Evolutionary conservation across 2,888 invertebrate species (phyloP), one percentile per base, ranked within the genome.

Genomic region (Exephanes ischioxanthus): DNA sequence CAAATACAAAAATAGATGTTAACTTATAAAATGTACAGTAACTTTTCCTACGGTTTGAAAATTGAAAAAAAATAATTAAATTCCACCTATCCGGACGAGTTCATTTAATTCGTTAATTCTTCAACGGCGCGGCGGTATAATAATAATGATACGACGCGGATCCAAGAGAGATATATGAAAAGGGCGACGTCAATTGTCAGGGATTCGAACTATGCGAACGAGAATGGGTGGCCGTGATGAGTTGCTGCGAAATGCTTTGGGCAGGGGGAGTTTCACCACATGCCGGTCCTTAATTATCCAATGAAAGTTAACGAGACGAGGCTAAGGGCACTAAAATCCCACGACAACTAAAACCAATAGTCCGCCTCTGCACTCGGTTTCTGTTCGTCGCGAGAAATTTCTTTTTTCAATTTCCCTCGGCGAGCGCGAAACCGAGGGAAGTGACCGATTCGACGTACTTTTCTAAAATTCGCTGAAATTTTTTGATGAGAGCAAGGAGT

Each of bases 271-370:
- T 78, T 85, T 85, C 82, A 73, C 55, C 81, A 61, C 82, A 85
- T 73, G 81, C 82, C 78, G 73, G 84, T 85, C 84, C 84, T 82
- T 85, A 85, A 85, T 85, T 85, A 85, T 82, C 82, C 84, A 85
- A 85, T 85, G 82, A 85, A 82, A 85, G 78, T 81, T 82, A 85
- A 85, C 84, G 84, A 85, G 84, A 81, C 70, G 70, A 51, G 63
- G 77, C 78, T 82, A 82, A 85, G 84, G 84, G 84, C 82, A 85
- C 78, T 73, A 85, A 85, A 85, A 85, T 85, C 84, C 84, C 84
- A 82, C 84, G 84, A 75, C 84, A 85, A 85, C 84, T 80, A 61
- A 51, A 70, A 70, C 41, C 72, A 16, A 51, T 51, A 51, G n/a
- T n/a, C n/a, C 51, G n/a, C n/a, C 5, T 51, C 51, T 51, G 7